Evolutionary conservation across 2,113 vertebrate genomes (phyloP), one percentile per base, ranked within the genome.

Genomic region (Cyanocitta stelleri): DNA sequence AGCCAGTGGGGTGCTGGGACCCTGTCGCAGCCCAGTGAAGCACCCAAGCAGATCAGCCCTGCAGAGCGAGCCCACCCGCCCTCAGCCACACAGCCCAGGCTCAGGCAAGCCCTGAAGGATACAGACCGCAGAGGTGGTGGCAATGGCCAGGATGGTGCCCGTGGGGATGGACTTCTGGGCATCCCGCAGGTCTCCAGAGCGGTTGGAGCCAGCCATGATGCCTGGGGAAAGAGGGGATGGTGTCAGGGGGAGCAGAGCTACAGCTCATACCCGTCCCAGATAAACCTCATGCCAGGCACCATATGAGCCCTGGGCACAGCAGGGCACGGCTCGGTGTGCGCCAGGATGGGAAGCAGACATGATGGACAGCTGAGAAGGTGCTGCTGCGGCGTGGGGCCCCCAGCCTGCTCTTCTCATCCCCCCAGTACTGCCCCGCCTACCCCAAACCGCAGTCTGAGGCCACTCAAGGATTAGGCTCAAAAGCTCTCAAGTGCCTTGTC

Each of bases 191-290:
- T 99, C 99, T 89, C 99, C 99, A 0, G 99, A 99, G 82, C 99
- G 98, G 97, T 99, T 99, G 46, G 99, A 99, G 52, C 99, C 99
- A 24, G 99, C 99, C 99, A 99, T 99, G 97, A 99, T 99, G 41
- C 99, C 99, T 99, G 96, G 7, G 46, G 11, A 72, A n/a, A 77
- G 56, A 64, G 37, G 6, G 54, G 41, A 21, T 2, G 1, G 24
- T n/a, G 76, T 59, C 46, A 52, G 0, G 1, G 43, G 1, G 2
- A 72, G 59, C 85, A 69, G 66, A 82, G 10, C 37, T 19, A 1
- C 37, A 37, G 23, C n/a, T 48, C 20, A 32, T 2, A 3, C 18
- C 10, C 0, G 0, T 29, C 32, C n/a, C 54, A 39, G 26, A 27
- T 0, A 0, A 0, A 32, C 59, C 18, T 58, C 35, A 16, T 5